phyloP scores from a whole-genome alignment of 2,888 invertebrate species.

The Schrankia costaestrigalis region DNA sequence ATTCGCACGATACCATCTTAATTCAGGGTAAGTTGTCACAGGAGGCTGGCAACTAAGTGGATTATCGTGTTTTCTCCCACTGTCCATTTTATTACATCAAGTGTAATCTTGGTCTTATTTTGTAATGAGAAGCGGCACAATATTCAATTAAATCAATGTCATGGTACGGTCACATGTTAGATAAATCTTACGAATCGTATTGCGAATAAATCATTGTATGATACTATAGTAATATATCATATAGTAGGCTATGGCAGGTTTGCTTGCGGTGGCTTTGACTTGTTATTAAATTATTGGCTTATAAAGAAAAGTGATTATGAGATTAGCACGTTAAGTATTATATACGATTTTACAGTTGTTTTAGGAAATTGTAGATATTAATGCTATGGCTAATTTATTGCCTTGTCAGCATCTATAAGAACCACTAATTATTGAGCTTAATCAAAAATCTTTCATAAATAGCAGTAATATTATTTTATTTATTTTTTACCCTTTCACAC shows the following conservation, averaged over 20 bases:
- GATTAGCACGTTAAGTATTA: no score
- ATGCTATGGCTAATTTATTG: no score
- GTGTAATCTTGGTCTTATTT: constrained; percentile 48
- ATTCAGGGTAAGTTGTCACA: constrained; percentile 45
- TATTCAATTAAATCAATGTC: constrained; percentile 46
- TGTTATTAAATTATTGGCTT: not conserved
- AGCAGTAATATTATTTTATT: no score
- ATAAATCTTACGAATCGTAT: constrained; percentile 30
- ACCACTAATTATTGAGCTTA: no score
- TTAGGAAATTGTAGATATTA: no score
- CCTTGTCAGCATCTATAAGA: no score
- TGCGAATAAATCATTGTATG: constrained; percentile 34
- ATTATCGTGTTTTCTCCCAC: constrained; percentile 58
- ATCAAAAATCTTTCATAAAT: no score
- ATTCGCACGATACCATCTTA: constrained; percentile 27
- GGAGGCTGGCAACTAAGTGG: constrained; percentile 48
- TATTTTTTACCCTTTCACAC: no score
- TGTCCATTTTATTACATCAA: constrained; percentile 45
- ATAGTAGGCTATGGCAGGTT: constrained; percentile 13
- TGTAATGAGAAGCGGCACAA: constrained; percentile 45
- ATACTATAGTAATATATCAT: constrained; percentile 37
- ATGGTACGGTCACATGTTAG: constrained; percentile 25
- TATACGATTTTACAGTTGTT: no score
- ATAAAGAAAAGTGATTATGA: no score
- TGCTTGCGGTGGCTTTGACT: constrained; percentile 23